Evolutionary conservation across 1,140 invertebrate species (phyloP), one percentile per base, ranked within the genome.

Genomic region (Oncopeltus fasciatus): DNA sequence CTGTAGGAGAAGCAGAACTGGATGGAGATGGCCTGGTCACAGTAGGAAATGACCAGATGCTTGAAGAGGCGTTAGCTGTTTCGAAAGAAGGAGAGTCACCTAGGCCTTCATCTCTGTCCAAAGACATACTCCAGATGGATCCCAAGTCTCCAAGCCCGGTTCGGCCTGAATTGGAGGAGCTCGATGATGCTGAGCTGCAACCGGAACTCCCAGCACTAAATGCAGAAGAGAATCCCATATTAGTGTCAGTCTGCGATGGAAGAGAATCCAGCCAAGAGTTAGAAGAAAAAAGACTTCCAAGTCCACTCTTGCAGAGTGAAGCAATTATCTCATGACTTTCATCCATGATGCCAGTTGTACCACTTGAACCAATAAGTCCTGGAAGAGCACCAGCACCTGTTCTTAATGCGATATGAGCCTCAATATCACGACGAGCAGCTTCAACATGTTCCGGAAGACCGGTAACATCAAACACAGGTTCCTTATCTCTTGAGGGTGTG

Each of bases 381-480:
- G 70, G 72, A 53, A 72, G 64, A 31, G 69, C 68, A 66, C 82
- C 76, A 46, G 81, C 82, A 1, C 94, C 95, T 1, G 96, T 99
- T 46, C 96, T 82, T 69, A 95, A 81, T 4, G 92, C 94, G 72
- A 99, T 99, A 77, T 99, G 96, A 29, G 92, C 90, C 74, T 98
- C 95, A 68, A 99, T 99, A 75, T 98, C 95, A 65, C 89, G 85
- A 62, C 89, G 82, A 0, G 96, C 96, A 4, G 88, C 86, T 68
- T 99, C 92, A 0, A 99, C 96, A 76, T 92, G 96, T 63, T 98
- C 93, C 0, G 94, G 92, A 64, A 97, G 75, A 1, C 96, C 96
- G 4, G 95, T 97, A 2, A 99, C 95, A 74, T 98, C 96, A 75
- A 99, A 99, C 2, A 99, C 92, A 0, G 96, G 96, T 73, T 99